A percentile compares a stretch with the other conserved stretches of the same genome.
Evolutionary conservation across 2,797 vertebrate species (phyloP).

Genomic region (Brachyalestes nurse): DNA sequence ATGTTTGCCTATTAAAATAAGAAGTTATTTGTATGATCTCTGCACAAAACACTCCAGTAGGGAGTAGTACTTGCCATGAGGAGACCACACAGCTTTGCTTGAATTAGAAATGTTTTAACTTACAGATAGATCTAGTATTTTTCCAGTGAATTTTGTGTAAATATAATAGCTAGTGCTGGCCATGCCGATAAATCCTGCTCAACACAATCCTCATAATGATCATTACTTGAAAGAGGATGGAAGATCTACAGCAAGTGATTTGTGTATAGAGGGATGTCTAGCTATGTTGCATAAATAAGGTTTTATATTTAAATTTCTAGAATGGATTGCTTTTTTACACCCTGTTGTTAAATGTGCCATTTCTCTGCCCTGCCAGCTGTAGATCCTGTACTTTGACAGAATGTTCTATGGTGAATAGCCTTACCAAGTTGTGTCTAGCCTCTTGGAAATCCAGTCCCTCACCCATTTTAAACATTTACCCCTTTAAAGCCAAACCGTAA

Average conservation of each 20-base stretch:
- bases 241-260: conserved; percentile 4
- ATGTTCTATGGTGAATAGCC: conserved; percentile 9
- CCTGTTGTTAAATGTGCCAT: conserved; percentile 3
- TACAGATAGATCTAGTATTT: conserved; percentile 9
- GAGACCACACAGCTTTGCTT: conserved; percentile 1
- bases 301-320: conserved; percentile 24
- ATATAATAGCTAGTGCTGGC: background rate
- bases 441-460: background rate
- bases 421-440: conserved; percentile 13
- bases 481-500: background rate
- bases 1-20: conserved; percentile 6
- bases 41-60: conserved; percentile 22
- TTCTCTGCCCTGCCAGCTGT: background rate
- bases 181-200: background rate
- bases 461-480: background rate
- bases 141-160: background rate
- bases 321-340: background rate
- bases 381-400: conserved; percentile 11
- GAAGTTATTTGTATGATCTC: conserved; percentile 13
- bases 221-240: conserved; percentile 32
- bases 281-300: conserved; percentile 26
- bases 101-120: conserved; percentile 1
- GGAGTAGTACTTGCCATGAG: conserved; percentile 25
- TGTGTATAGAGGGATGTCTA: conserved; percentile 17
- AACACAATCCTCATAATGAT: conserved; percentile 13